Base-by-base conservation (phyloP, 2,888 invertebrate genomes). In the Andrena flavipes region DNA sequence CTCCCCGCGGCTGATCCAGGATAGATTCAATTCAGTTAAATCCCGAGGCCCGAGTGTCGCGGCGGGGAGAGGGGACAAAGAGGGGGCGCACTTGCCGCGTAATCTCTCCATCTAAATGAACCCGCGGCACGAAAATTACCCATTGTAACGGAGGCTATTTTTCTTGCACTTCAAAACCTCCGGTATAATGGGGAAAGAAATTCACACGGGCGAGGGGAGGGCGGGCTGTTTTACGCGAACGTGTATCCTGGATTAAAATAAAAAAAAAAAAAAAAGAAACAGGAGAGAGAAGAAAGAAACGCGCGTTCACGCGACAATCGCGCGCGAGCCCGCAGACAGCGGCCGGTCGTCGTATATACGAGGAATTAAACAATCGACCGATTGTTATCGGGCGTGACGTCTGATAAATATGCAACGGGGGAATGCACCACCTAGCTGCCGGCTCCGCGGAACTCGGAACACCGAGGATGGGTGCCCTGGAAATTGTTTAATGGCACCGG, bases 371-470 rank as follows among this genome's bases (percentile, higher is more conserved):
- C 88, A 90, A 91, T 91, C 88, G 88, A 79, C 82, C 85, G 87
- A 90, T 91, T 82, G 88, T 90, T 91, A 90, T 90, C 91, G 83
- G 84, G 80, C 89, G 85, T 89, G 88, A 91, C 88, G 89, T 78
- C 86, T 87, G 83, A 90, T 91, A 91, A 91, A 91, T 91, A 91
- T 89, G 87, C 88, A 89, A 90, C 80, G 81, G 78, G 81, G 78
- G 86, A 82, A 86, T 84, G 82, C 76, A 74, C 33, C 56, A 20
- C 71, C 72, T 62, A 63, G 63, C 65, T 56, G 35, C 20, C 56
- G 56, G 69, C 68, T n/a, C 51, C 20, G 54, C 60, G 33, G 76
- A 81, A 82, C 82, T 81, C 26, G 82, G 80, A 88, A 82, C 74
- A 68, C 75, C 84, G 67, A 51, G 23, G 56, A 56, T 62, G 65